phyloP scores from a whole-genome alignment of 2,797 vertebrate species.

The Lophura swinhoii region DNA sequence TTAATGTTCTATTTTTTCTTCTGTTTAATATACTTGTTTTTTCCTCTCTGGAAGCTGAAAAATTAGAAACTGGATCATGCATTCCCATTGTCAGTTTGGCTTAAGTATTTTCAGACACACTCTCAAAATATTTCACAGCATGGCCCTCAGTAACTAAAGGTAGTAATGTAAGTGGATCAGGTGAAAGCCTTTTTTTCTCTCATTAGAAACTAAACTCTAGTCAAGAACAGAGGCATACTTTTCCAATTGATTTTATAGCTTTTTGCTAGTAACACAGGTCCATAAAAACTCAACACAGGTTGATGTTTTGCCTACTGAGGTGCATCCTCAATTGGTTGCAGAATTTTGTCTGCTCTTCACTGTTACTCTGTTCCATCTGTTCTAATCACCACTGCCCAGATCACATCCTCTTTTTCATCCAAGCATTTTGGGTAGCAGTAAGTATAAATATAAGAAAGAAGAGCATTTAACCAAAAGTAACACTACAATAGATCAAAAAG shows the following conservation, averaged over 20 bases:
- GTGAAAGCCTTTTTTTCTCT: background rate
- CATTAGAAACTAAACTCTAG: background rate
- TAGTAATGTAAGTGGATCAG: background rate
- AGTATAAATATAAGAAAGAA: background rate
- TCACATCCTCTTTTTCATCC: background rate
- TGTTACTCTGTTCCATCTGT: background rate
- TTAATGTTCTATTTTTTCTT: background rate
- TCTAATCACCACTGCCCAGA: background rate
- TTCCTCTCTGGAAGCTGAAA: background rate
- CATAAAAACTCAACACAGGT: background rate
- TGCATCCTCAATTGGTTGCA: background rate
- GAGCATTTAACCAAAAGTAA: background rate
- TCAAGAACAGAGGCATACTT: background rate
- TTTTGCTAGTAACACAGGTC: background rate
- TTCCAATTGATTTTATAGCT: background rate
- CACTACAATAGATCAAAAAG: background rate
- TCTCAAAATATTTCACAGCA: background rate
- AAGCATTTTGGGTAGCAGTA: background rate
- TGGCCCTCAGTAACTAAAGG: background rate
- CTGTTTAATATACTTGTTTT: fast-evolving
- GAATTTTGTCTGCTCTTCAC: background rate
- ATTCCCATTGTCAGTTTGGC: background rate
- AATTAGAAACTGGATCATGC: background rate
- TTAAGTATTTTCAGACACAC: background rate
- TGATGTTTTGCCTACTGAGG: background rate